Evolutionary conservation across 2,113 vertebrate species (phyloP).

Genomic region (Hippocampus barbouri): DNA sequence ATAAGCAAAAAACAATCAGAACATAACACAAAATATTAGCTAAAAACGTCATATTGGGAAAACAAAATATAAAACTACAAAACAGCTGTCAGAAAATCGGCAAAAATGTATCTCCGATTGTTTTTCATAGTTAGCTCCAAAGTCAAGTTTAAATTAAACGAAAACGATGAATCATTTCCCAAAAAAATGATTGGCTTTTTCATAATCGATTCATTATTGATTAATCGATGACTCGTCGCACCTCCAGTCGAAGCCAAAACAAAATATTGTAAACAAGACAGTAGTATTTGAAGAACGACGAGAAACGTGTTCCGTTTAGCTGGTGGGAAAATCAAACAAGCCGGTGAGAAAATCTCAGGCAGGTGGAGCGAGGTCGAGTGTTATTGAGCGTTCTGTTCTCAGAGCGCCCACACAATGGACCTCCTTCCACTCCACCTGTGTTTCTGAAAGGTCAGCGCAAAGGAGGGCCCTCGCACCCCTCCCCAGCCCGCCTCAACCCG

Average conservation of each 20-base stretch:
- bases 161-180: too few species aligned
- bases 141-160: too few species aligned
- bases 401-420: conserved; percentile 11
- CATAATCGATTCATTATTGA: too few species aligned
- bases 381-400: conserved; percentile 55
- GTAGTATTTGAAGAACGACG: neutral
- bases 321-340: conserved; percentile 25
- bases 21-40: neutral
- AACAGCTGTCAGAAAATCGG: too few species aligned
- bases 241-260: too few species aligned
- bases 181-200: too few species aligned
- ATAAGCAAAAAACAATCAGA: too few species aligned
- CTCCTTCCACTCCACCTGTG: conserved; percentile 61
- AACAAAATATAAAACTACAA: too few species aligned
- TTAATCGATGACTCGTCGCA: too few species aligned
- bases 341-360: conserved; percentile 53
- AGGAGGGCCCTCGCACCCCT: conserved; percentile 55
- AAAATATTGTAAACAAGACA: too few species aligned
- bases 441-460: conserved; percentile 62
- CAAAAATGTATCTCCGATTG: too few species aligned
- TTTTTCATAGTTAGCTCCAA: too few species aligned
- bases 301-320: neutral
- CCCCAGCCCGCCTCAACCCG: conserved; percentile 22
- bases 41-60: neutral
- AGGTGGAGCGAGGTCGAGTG: conserved; percentile 52